phyloP scores from a whole-genome alignment of 2,888 invertebrate genomes.

The Machimus atricapillus region DNA sequence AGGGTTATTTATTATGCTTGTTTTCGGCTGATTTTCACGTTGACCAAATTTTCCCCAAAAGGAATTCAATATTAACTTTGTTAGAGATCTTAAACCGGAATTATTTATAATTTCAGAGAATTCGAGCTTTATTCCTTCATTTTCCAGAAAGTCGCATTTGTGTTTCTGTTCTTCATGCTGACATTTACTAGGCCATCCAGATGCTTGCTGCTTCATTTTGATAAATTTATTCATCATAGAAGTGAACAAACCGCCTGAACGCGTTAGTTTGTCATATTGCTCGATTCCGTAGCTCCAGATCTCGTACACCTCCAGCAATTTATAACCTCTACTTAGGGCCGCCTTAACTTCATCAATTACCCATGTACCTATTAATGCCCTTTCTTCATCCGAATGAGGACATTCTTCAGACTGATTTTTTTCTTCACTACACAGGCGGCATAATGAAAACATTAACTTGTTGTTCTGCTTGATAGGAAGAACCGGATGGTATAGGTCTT shows the following conservation, averaged over 20 bases:
- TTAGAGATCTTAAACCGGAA: too few relatives aligned
- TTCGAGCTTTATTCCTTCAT: constrained; percentile 50
- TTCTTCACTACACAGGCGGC: constrained; percentile 46
- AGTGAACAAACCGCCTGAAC: constrained; percentile 49
- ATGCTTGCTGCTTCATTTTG: constrained; percentile 51
- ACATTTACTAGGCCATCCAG: constrained; percentile 49
- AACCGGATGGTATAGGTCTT: constrained; percentile 52
- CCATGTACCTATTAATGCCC: constrained; percentile 52
- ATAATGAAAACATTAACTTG: constrained; percentile 51
- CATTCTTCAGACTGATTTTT: too few relatives aligned
- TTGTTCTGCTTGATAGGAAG: constrained; percentile 50
- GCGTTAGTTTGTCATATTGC: constrained; percentile 44
- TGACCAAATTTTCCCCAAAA: too few relatives aligned
- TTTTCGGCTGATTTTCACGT: not conserved
- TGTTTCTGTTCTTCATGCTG: constrained; percentile 43
- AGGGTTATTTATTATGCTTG: constrained; percentile 48
- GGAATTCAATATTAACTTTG: too few relatives aligned
- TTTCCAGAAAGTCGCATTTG: constrained; percentile 47
- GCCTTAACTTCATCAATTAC: constrained; percentile 52
- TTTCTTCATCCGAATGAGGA: constrained; percentile 27
- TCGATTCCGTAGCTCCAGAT: constrained; percentile 53
- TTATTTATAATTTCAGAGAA: constrained; percentile 5
- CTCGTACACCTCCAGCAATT: constrained; percentile 50
- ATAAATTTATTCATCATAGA: constrained; percentile 52
- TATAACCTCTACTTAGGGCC: constrained; percentile 52